Percentiles rank a stretch among this genome's conserved stretches.
phyloP scores from a whole-genome alignment of 2,888 invertebrate genomes.

The Autographa pulchrina region DNA sequence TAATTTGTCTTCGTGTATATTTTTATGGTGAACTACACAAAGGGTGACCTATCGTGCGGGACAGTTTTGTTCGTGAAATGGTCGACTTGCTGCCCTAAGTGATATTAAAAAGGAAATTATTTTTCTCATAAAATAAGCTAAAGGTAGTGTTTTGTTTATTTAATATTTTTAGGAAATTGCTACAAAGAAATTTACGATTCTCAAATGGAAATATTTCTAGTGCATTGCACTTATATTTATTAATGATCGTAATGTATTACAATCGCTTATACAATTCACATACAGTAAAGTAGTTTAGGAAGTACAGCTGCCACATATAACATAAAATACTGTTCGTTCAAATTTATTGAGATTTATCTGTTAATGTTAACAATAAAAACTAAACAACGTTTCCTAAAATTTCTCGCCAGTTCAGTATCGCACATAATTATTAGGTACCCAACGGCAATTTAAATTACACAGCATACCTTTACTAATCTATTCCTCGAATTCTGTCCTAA shows the following conservation, averaged over 20 bases:
- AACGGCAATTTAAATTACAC: neutral
- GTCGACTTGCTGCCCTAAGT: neutral
- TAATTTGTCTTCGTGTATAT: neutral
- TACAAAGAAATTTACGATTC: too few relatives aligned
- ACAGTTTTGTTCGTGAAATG: neutral
- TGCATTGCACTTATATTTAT: too few relatives aligned
- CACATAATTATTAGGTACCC: slow-evolving; percentile 7
- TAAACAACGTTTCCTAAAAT: neutral
- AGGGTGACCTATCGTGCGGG: neutral
- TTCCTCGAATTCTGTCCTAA: slow-evolving; percentile 3
- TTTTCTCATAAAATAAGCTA: neutral
- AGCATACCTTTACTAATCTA: neutral
- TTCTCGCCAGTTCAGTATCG: neutral
- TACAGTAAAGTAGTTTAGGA: too few relatives aligned
- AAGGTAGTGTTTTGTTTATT: neutral
- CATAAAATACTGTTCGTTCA: too few relatives aligned
- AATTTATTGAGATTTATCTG: too few relatives aligned
- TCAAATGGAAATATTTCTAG: too few relatives aligned
- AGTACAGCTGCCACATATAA: too few relatives aligned
- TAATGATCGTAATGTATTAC: too few relatives aligned
- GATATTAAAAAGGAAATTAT: neutral
- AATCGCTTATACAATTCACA: too few relatives aligned
- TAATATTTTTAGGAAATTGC: too few relatives aligned
- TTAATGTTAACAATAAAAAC: neutral
- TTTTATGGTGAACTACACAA: neutral